Percentiles rank a stretch among this genome's conserved stretches.
Conservation (phyloP, 2,888 invertebrate species). For the Leptinotarsa tumamoca region DNA sequence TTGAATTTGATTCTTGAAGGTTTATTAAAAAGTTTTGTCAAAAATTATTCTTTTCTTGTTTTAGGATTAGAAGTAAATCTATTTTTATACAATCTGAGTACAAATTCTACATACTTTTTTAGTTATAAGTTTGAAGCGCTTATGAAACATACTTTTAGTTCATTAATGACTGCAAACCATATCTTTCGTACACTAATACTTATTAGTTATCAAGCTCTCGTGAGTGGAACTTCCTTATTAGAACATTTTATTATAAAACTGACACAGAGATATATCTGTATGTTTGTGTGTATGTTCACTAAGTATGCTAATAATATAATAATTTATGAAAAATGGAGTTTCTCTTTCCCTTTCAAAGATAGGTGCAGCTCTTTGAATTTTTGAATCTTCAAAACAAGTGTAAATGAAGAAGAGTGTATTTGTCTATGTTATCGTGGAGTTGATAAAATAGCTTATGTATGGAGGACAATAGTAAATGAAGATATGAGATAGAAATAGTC, state of each 20-base stretch:
- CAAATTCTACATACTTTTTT: conserved; percentile 45
- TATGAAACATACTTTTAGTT: conserved; percentile 33
- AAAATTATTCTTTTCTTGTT: conserved; percentile 42
- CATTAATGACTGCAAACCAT: conserved; percentile 51
- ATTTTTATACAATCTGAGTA: conserved; percentile 49
- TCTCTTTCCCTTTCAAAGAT: conserved; percentile 14
- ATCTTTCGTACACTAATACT: conserved; percentile 47
- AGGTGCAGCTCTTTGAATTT: no score
- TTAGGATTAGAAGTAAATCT: conserved; percentile 42
- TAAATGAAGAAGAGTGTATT: no score
- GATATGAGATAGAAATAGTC: no score
- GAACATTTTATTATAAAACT: conserved; percentile 41
- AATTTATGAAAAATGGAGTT: conserved; percentile 42
- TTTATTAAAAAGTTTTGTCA: conserved; percentile 39
- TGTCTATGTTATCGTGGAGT: no score
- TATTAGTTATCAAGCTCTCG: conserved; percentile 36
- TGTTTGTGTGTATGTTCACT: conserved; percentile 48
- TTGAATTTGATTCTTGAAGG: conserved; percentile 32
- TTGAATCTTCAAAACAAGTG: no score
- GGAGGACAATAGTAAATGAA: no score
- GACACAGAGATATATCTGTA: conserved; percentile 45
- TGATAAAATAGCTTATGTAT: no score
- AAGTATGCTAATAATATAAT: conserved; percentile 47
- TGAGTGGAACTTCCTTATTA: conserved; percentile 30
- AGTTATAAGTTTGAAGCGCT: conserved; percentile 44